Base-by-base conservation (phyloP, 1,140 invertebrate species). In the Phthorimaea operculella region DNA sequence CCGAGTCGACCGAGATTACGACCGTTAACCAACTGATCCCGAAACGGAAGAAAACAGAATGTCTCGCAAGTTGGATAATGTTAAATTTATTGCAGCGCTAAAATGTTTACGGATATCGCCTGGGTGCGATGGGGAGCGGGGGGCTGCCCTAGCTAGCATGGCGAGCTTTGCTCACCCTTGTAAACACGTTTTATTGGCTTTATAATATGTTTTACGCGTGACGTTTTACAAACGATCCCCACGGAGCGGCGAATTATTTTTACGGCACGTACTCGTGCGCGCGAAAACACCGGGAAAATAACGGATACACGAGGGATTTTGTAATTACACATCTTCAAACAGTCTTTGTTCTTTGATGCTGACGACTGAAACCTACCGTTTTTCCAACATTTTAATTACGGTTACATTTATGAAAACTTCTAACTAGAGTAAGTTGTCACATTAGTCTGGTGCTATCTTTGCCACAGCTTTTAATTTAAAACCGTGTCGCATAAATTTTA, bases 101-200 rank as follows among this genome's bases (percentile, higher is more conserved):
- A 83, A 83, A 83, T 82, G 78, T 84, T 84, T 82, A 84, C 78
- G 76, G 76, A 81, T 84, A 83, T 76, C 75, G 70, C 70, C 66
- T 63, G 70, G 69, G 64, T 74, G 68, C 69, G 70, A 16, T 28
- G 21, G 21, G 21, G 21, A 28, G 6, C 21, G 62, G 68, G 63
- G 51, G 64, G 42, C 57, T 28, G 21, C 6, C 21, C 21, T 28
- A 28, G 58, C 61, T 63, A 61, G 64, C 60, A 66, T 66, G 68
- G 66, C 70, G 72, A 74, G 73, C 71, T 68, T 73, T 68, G 73
- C 72, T 82, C 81, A 81, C 79, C 81, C 79, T 83, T 85, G 79
- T 85, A 83, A 85, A 85, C 81, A 85, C 81, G 81, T 85, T 85
- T 85, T 85, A 85, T 85, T 85, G 79, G 82, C 82, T 85, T 85